Percentiles rank a stretch among this genome's conserved stretches.
These are phyloP conservation scores for Gambusia yucatana DNA, from an alignment of 2,797 vertebrate genomes.

Conservation along the genomic window DNA sequence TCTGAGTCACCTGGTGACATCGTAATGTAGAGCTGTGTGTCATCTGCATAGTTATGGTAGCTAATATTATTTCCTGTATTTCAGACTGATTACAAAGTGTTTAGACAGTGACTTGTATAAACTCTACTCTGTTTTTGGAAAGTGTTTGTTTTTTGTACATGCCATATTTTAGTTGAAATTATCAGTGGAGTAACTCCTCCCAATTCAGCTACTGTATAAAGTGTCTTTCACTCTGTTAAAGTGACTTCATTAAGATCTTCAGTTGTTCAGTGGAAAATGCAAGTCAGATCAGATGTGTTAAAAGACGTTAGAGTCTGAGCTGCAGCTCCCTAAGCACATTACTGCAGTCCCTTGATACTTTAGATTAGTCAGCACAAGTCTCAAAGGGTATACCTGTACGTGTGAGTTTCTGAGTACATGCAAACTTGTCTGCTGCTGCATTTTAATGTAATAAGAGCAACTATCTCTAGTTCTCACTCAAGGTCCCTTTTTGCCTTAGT, in stretches of 20 bases:
- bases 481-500: slow-evolving; percentile 20
- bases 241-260: slow-evolving; percentile 2
- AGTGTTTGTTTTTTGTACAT: not conserved
- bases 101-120: not conserved
- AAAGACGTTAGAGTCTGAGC: slow-evolving; percentile 8
- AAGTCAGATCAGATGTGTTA: slow-evolving; percentile 10
- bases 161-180: not conserved
- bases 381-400: not conserved
- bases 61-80: too few relatives aligned
- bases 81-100: not conserved
- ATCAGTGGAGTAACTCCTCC: not conserved
- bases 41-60: too few relatives aligned
- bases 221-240: not conserved
- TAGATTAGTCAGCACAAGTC: not conserved
- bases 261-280: slow-evolving; percentile 3
- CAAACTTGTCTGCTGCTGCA: slow-evolving; percentile 11
- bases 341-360: slow-evolving; percentile 1
- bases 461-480: slow-evolving; percentile 14
- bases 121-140: not conserved
- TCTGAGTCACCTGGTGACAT: too few relatives aligned
- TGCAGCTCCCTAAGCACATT: slow-evolving; percentile 8
- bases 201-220: not conserved
- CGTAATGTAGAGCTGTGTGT: too few relatives aligned
- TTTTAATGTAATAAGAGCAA: slow-evolving; percentile 28
- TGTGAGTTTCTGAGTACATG: not conserved